phyloP scores from a whole-genome alignment of 2,113 vertebrate species.

The Brachyhypopomus gauderio region DNA sequence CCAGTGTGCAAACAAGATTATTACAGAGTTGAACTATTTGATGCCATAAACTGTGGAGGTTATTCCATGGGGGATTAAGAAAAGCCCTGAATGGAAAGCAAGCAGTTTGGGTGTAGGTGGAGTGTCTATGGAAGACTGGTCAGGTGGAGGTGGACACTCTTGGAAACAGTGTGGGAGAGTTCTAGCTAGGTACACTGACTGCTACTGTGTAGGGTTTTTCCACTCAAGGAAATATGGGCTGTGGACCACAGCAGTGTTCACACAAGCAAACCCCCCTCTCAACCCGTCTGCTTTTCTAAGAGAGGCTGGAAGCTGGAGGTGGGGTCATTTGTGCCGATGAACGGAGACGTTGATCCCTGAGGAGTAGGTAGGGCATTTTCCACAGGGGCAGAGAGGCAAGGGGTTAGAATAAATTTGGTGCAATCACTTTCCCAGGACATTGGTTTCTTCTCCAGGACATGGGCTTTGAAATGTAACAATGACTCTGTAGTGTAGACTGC shows the following conservation, averaged over 20 bases:
- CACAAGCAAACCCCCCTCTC: background rate
- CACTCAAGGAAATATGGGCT: constrained; percentile 4
- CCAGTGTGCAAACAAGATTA: no score
- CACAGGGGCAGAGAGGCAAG: background rate
- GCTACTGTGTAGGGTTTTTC: constrained; percentile 17
- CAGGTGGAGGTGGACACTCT: background rate
- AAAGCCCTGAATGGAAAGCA: background rate
- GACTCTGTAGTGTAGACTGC: no score
- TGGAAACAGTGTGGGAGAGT: background rate
- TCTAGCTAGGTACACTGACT: background rate
- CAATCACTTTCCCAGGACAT: no score
- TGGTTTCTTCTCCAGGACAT: no score
- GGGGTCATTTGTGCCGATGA: constrained; percentile 7
- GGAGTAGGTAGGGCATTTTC: background rate
- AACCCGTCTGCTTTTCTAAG: background rate
- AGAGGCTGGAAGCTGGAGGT: background rate
- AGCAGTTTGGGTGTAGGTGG: background rate
- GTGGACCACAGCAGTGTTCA: background rate
- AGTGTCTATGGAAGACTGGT: no score
- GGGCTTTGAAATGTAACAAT: no score
- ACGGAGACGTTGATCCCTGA: background rate
- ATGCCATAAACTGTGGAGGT: no score
- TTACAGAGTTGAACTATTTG: no score
- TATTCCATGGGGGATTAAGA: no score
- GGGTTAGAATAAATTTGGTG: no score